These are phyloP conservation scores for Stigmatopora nigra DNA, from an alignment of 2,113 vertebrate species.

Conservation along the genomic window DNA sequence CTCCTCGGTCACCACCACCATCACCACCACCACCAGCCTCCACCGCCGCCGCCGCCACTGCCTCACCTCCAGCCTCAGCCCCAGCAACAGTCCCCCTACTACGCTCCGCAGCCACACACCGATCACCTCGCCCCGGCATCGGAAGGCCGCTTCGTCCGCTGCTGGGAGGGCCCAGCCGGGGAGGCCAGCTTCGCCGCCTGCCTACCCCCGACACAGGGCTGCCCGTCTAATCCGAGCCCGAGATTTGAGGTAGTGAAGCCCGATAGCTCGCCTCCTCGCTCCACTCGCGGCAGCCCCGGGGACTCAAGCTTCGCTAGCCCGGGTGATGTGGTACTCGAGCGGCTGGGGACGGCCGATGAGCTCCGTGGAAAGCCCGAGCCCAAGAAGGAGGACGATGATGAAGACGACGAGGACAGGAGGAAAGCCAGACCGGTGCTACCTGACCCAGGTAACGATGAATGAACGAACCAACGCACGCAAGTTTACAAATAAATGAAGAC, in stretches of 20 bases:
- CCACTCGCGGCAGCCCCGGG: constrained; percentile 33
- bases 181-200: constrained; percentile 43
- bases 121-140: constrained; percentile 49
- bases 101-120: constrained; percentile 49
- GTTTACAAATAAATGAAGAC: constrained; percentile 11
- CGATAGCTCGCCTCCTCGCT: constrained; percentile 36
- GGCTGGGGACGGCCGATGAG: constrained; percentile 50
- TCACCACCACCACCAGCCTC: constrained; percentile 41
- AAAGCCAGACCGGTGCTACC: constrained; percentile 28
- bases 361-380: constrained; percentile 41
- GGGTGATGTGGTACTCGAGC: constrained; percentile 51
- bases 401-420: constrained; percentile 27
- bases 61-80: constrained; percentile 29
- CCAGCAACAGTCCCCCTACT: constrained; percentile 43
- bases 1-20: constrained; percentile 54
- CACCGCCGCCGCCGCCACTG: constrained; percentile 51
- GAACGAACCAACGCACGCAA: neutral
- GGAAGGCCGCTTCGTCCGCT: constrained; percentile 59
- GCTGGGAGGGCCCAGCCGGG: constrained; percentile 51
- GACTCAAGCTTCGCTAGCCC: constrained; percentile 47
- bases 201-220: constrained; percentile 33
- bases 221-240: constrained; percentile 40
- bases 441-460: constrained; percentile 44
- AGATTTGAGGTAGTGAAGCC: constrained; percentile 52
- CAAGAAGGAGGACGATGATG: constrained; percentile 45